Evolutionary conservation across 2,797 vertebrate genomes (phyloP).

Genomic region (Melanotaenia boesemani): DNA sequence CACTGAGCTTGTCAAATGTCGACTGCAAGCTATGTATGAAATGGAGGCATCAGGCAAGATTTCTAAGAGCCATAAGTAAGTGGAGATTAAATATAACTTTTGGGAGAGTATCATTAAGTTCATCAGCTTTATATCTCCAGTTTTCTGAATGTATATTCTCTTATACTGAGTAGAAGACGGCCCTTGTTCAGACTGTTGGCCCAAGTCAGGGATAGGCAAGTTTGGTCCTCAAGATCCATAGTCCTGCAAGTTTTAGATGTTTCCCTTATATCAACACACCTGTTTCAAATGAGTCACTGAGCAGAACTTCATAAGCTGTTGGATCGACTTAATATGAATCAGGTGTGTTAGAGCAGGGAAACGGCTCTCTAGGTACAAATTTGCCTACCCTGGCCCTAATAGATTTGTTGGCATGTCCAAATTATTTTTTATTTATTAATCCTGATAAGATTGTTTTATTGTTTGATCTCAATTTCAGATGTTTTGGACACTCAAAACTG

Average conservation of each 20-base stretch:
- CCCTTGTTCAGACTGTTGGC: not conserved
- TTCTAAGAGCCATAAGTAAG: slow-evolving; percentile 90
- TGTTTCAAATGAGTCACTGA: too few relatives aligned
- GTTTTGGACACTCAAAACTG: not conserved
- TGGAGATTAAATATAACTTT: slow-evolving; percentile 4
- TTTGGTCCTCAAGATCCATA: too few relatives aligned
- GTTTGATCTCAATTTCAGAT: not conserved
- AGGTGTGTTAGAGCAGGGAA: too few relatives aligned
- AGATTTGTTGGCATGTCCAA: too few relatives aligned
- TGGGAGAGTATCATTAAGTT: not conserved
- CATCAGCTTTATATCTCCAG: not conserved
- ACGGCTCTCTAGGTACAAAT: too few relatives aligned
- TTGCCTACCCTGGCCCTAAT: too few relatives aligned
- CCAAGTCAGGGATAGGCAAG: not conserved
- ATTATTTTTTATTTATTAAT: not conserved
- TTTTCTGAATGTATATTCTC: not conserved
- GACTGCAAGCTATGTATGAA: slow-evolving; percentile 96
- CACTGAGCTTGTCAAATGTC: slow-evolving; percentile 96
- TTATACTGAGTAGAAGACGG: not conserved
- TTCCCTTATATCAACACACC: too few relatives aligned
- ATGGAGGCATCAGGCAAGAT: slow-evolving; percentile 93
- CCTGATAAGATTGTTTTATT: too few relatives aligned
- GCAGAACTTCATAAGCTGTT: too few relatives aligned
- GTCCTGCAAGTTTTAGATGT: too few relatives aligned
- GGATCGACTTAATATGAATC: too few relatives aligned